Conservation (phyloP, 2,888 invertebrate species). For the Andrena dorsata region DNA sequence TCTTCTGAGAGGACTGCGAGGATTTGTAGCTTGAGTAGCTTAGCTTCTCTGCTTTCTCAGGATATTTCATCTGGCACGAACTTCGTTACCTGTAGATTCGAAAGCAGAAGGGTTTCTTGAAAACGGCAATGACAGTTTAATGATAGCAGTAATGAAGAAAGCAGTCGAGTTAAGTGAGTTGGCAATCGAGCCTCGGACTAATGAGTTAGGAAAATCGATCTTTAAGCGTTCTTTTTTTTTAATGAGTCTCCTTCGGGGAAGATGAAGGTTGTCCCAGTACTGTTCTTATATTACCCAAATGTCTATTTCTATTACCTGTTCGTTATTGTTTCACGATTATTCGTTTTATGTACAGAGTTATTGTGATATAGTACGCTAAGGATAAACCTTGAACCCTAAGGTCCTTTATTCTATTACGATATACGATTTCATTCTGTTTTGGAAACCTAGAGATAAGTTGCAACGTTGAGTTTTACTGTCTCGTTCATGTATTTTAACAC, state of each 20-base stretch:
- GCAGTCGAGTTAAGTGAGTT: no score
- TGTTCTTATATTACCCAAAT: not conserved
- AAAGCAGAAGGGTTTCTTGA: no score
- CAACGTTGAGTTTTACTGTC: conserved; percentile 24
- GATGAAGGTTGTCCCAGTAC: not conserved
- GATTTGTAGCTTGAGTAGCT: not conserved
- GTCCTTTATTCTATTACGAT: not conserved
- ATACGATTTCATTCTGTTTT: conserved; percentile 6
- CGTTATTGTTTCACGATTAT: conserved; percentile 18
- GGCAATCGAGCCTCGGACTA: no score
- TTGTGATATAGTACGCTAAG: conserved; percentile 8
- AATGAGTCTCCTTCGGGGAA: not conserved
- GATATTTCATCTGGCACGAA: not conserved
- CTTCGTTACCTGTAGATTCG: not conserved
- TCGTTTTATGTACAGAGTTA: conserved; percentile 16
- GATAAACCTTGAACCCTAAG: no score
- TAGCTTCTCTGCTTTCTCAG: not conserved
- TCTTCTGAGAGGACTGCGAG: not conserved
- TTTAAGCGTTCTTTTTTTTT: not conserved
- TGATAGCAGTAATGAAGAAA: no score
- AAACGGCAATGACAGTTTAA: no score
- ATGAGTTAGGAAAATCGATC: no score
- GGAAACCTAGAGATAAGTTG: conserved; percentile 7
- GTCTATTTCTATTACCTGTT: conserved; percentile 1
- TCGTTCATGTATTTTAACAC: not conserved